Percentiles rank a stretch among this genome's conserved stretches.
These are phyloP conservation scores for Hyposoter didymator DNA, from an alignment of 2,888 invertebrate genomes.

Conservation along the genomic window DNA sequence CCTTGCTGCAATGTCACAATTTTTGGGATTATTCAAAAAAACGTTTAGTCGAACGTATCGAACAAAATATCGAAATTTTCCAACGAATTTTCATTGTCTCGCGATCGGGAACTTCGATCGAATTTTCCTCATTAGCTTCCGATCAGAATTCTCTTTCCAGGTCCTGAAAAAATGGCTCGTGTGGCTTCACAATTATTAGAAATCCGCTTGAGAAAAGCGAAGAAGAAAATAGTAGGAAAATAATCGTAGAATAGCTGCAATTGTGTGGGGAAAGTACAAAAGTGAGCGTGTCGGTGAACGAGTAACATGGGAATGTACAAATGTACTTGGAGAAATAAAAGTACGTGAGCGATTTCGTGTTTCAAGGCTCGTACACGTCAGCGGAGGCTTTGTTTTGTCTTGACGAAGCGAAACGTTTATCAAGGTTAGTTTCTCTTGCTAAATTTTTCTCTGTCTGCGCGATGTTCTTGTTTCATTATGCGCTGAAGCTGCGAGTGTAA, in stretches of 20 bases:
- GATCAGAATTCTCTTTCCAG: too few relatives aligned
- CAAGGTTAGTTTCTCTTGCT: constrained; percentile 45
- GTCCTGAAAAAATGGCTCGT: too few relatives aligned
- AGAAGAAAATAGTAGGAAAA: neutral
- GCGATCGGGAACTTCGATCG: too few relatives aligned
- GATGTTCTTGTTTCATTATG: constrained; percentile 21
- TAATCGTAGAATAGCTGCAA: neutral
- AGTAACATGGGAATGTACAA: constrained; percentile 9
- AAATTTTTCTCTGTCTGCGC: constrained; percentile 24
- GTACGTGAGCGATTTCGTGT: constrained; percentile 46
- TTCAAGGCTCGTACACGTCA: constrained; percentile 52
- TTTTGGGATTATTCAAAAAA: too few relatives aligned
- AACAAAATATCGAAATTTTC: too few relatives aligned
- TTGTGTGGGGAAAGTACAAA: neutral
- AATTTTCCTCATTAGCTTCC: too few relatives aligned
- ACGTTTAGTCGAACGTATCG: too few relatives aligned
- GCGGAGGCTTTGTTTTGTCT: constrained; percentile 57
- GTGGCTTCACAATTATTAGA: too few relatives aligned
- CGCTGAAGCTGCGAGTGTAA: constrained; percentile 35
- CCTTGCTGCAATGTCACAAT: too few relatives aligned
- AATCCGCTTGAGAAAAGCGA: neutral
- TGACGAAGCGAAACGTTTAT: constrained; percentile 44
- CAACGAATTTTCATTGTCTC: too few relatives aligned
- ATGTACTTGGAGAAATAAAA: neutral
- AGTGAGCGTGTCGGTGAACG: neutral